Percentiles rank a stretch among this genome's conserved stretches.
These are phyloP conservation scores for Actinia equina DNA, from an alignment of 64 coral and sea anemone genomes.

Conservation along the genomic window DNA sequence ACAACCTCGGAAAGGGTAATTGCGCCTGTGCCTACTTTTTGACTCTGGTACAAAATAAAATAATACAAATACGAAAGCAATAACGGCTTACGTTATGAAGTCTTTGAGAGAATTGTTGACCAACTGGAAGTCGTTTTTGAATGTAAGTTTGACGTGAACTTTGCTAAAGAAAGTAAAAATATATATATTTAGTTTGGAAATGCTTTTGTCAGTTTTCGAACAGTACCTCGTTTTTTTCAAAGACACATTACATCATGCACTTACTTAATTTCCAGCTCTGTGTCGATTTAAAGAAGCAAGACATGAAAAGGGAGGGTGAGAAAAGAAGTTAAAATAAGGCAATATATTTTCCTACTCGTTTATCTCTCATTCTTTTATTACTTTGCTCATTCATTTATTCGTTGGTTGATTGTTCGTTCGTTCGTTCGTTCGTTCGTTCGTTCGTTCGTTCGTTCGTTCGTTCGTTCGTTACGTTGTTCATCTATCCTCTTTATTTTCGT, in stretches of 20 bases:
- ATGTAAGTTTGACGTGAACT: slow-evolving; percentile 45
- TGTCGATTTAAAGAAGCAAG: not conserved
- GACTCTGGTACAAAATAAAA: no score
- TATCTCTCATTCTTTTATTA: no score
- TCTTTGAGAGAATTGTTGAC: slow-evolving; percentile 30
- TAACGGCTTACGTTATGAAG: slow-evolving; percentile 49
- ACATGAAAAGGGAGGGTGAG: not conserved
- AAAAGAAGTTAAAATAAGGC: not conserved
- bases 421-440: not conserved
- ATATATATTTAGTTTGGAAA: not conserved
- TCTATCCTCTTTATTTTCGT: not conserved
- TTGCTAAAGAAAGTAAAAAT: slow-evolving; percentile 16
- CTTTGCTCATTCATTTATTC: not conserved
- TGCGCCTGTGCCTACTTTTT: no score
- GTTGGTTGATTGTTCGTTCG: no score
- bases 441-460: not conserved
- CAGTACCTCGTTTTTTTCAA: no score
- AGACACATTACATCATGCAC: no score
- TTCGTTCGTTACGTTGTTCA: not conserved
- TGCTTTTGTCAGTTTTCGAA: no score
- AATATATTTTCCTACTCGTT: no score
- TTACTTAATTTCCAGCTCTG: not conserved
- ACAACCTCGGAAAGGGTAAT: no score
- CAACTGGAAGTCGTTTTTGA: slow-evolving; percentile 45
- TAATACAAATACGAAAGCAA: not conserved